A percentile compares a stretch with the other conserved stretches of the same genome.
Evolutionary conservation across 1,140 invertebrate genomes (phyloP).

Genomic region (Leptinotarsa defecta): DNA sequence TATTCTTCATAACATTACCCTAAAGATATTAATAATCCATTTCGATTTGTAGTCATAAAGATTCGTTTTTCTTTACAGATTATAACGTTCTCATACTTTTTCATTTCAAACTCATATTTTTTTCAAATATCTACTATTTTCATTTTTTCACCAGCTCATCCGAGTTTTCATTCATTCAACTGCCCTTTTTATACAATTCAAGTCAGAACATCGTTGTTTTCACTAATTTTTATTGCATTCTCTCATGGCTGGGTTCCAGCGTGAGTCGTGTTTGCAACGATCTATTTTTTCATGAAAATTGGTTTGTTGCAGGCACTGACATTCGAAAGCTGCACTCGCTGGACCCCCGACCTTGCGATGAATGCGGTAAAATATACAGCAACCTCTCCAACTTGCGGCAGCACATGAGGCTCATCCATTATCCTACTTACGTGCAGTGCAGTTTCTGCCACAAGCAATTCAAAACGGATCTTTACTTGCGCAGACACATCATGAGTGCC

Average conservation of each 20-base stretch:
- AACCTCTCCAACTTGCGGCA: conserved; percentile 79
- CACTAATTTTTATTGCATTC: background rate
- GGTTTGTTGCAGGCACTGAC: conserved; percentile 55
- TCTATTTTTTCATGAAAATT: conserved; percentile 30
- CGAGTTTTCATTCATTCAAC: too few species aligned
- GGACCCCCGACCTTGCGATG: conserved; percentile 72
- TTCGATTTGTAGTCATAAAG: too few species aligned
- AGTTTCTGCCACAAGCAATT: conserved; percentile 75
- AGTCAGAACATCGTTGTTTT: too few species aligned
- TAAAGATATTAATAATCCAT: too few species aligned
- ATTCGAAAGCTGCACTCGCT: conserved; percentile 66
- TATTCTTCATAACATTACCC: too few species aligned
- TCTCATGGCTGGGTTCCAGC: conserved; percentile 38
- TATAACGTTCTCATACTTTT: too few species aligned
- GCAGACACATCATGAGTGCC: conserved; percentile 68
- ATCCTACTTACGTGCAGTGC: conserved; percentile 75
- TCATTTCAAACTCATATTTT: too few species aligned
- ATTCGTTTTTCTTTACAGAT: too few species aligned
- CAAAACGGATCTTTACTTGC: conserved; percentile 78
- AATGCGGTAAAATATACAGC: conserved; percentile 79
- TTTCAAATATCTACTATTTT: too few species aligned
- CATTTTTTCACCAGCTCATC: too few species aligned
- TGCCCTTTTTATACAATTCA: too few species aligned
- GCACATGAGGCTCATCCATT: conserved; percentile 80
- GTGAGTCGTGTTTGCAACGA: conserved; percentile 48